phyloP scores from a whole-genome alignment of 2,113 vertebrate species.

The Burhinus bistriatus region DNA sequence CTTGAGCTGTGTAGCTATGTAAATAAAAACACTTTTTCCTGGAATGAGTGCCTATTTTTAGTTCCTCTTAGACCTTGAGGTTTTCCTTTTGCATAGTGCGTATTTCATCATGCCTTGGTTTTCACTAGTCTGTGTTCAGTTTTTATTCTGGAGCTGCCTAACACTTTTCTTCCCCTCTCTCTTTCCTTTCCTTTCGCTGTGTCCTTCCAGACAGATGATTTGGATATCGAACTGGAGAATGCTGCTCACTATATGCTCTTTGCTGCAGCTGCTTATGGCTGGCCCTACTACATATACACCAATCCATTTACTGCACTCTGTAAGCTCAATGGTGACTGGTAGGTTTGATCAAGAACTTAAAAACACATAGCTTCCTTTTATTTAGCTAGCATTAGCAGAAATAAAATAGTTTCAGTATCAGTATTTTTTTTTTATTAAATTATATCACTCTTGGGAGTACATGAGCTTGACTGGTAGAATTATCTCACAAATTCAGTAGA shows the following conservation, averaged over 20 bases:
- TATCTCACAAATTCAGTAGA: too few relatives aligned
- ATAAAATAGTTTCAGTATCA: too few relatives aligned
- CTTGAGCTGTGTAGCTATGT: not conserved
- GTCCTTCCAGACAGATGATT: conserved; percentile 75
- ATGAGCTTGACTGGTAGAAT: too few relatives aligned
- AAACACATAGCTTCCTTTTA: not conserved
- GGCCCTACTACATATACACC: conserved; percentile 90
- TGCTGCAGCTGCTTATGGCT: conserved; percentile 92
- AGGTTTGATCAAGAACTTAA: conserved; percentile 36
- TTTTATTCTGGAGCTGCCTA: not conserved
- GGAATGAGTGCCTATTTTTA: not conserved
- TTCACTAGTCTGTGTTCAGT: not conserved
- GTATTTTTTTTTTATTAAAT: too few relatives aligned
- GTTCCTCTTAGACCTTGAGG: not conserved
- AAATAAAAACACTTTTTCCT: not conserved
- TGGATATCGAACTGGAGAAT: conserved; percentile 87
- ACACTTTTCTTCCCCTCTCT: not conserved
- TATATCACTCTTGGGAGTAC: too few relatives aligned
- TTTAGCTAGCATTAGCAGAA: too few relatives aligned
- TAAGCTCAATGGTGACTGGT: conserved; percentile 90
- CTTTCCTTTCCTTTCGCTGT: not conserved
- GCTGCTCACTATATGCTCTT: conserved; percentile 91
- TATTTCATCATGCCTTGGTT: not conserved
- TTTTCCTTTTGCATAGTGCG: not conserved
- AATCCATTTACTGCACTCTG: conserved; percentile 86